phyloP scores from a whole-genome alignment of 2,888 invertebrate genomes.

The Carpatolechia fugitivella region DNA sequence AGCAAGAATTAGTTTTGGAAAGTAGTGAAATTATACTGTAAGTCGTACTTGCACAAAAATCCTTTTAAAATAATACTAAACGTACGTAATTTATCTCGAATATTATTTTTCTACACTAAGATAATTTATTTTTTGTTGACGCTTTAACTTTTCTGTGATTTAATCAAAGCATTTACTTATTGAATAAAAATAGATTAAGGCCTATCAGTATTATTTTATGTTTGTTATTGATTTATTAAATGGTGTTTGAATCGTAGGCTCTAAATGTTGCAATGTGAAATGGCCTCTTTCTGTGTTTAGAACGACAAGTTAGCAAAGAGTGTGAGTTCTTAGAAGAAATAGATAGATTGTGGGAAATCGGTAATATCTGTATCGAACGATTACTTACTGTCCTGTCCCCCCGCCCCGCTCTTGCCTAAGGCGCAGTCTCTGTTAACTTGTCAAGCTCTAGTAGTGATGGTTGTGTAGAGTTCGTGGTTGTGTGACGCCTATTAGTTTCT shows the following conservation, averaged over 20 bases:
- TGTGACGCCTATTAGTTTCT: not conserved
- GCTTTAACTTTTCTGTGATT: constrained; percentile 25
- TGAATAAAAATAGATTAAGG: constrained; percentile 24
- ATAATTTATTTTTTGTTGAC: constrained; percentile 13
- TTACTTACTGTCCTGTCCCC: too few relatives aligned
- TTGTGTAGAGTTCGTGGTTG: constrained; percentile 18
- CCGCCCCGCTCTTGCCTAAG: not conserved
- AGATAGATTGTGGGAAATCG: too few relatives aligned
- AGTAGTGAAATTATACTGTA: constrained; percentile 2
- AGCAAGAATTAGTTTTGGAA: not conserved
- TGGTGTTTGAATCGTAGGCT: not conserved
- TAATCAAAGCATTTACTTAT: constrained; percentile 20
- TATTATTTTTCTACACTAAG: constrained; percentile 7
- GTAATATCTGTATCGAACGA: too few relatives aligned
- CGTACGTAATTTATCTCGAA: not conserved
- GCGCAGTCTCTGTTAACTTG: constrained; percentile 7
- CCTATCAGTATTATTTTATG: constrained; percentile 23
- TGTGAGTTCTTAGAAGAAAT: not conserved
- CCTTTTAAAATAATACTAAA: constrained; percentile 11
- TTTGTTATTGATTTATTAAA: not conserved
- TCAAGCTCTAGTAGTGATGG: constrained; percentile 2
- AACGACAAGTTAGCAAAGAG: constrained; percentile 18
- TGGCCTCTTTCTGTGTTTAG: constrained; percentile 8
- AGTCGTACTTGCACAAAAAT: constrained; percentile 15
- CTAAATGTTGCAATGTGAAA: constrained; percentile 2